Base-by-base conservation (phyloP, 2,888 invertebrate species). In the Cataglyphis cursor region DNA sequence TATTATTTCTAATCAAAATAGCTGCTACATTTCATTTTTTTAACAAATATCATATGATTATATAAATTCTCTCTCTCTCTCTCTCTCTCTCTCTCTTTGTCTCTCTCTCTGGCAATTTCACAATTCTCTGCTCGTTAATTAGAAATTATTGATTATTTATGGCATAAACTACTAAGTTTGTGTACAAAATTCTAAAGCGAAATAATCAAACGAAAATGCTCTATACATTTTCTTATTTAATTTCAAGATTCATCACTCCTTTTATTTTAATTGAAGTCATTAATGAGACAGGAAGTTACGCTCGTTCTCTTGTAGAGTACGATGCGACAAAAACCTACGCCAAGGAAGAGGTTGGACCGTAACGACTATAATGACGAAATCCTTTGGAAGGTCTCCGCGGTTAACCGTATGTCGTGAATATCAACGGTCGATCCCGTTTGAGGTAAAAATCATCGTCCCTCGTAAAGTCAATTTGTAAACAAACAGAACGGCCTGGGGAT, bases 401-500 rank as follows among this genome's bases (percentile, higher is more conserved):
- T 74, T 73, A 54, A 64, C 87, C 89, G 87, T 80, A 88, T 89
- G 86, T 68, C 82, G 82, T 24, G 74, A 68, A 44, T 80, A 24
- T 35, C 64, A 61, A 66, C 72, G 54, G 31, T 9, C 70, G 54
- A 81, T 70, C 76, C 61, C 44, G 76, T 84, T 88, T 70, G 35
- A 41, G 81, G 15, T 35, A 68, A 64, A 89, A 91, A 89, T 90
- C 90, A 76, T 78, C 73, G 84, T 59, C 80, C 44, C 41, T 73
- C 81, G 82, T 85, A 75, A 72, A 66, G 74, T 65, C 70, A 75
- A 81, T 87, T 86, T 84, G 87, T 90, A 88, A 91, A 91, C 87
- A 89, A 87, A 85, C 83, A 83, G 72, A 66, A 59, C 59, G 64
- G 35, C 31, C 54, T 9, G 80, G 82, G 72, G 66, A 84, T 86